These are phyloP conservation scores for Drosophila dunni DNA, from an alignment of 1,140 invertebrate genomes.

Conservation along the genomic window DNA sequence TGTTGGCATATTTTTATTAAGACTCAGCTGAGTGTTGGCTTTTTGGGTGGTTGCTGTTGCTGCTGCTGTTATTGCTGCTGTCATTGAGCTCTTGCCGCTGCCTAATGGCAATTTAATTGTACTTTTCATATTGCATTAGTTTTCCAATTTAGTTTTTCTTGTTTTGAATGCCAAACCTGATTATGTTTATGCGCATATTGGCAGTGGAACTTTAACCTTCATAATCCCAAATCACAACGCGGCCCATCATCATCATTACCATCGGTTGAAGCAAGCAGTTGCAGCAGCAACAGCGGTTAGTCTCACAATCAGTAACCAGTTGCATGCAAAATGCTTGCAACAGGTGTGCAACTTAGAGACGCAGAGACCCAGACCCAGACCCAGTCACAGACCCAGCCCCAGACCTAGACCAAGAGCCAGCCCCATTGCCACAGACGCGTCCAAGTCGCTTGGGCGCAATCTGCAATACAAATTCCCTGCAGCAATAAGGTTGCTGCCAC, in stretches of 20 bases:
- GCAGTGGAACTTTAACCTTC: conserved; percentile 60
- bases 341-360: conserved; percentile 64
- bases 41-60: conserved; percentile 34
- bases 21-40: conserved; percentile 8
- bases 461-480: conserved; percentile 74
- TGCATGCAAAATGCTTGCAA: conserved; percentile 80
- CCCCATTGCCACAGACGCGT: conserved; percentile 9
- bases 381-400: conserved; percentile 28
- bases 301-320: conserved; percentile 62
- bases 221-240: conserved; percentile 60
- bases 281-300: conserved; percentile 15
- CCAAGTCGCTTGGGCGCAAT: conserved; percentile 56
- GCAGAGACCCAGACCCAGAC: conserved; percentile 29
- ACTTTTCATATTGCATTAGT: conserved; percentile 50
- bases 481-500: conserved; percentile 53
- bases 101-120: conserved; percentile 72
- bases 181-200: conserved; percentile 15
- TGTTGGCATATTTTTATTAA: conserved; percentile 44
- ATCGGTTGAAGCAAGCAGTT: conserved; percentile 15
- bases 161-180: conserved; percentile 1
- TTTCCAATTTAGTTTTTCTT: conserved; percentile 44
- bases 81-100: conserved; percentile 43
- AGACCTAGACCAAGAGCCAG: neutral
- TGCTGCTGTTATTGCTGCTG: conserved; percentile 4
- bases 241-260: conserved; percentile 62